These are phyloP conservation scores for Micropterix aruncella DNA, from an alignment of 2,888 invertebrate species.

Conservation along the genomic window DNA sequence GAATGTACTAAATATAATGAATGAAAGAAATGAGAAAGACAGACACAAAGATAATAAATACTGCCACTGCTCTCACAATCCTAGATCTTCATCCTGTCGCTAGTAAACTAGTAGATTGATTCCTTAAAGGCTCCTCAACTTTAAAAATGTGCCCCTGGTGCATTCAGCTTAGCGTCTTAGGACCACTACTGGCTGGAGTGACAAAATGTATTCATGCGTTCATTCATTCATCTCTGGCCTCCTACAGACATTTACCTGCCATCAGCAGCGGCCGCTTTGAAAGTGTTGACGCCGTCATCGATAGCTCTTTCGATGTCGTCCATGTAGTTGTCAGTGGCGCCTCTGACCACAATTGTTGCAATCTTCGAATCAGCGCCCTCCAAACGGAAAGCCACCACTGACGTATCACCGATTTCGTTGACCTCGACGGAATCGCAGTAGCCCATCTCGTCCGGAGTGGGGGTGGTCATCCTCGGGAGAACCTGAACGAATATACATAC, in stretches of 20 bases:
- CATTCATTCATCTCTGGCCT: too few species aligned
- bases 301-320: slow-evolving; percentile 97
- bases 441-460: slow-evolving; percentile 82
- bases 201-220: too few species aligned
- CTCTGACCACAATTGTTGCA: slow-evolving; percentile 87
- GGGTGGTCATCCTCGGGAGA: slow-evolving; percentile 53
- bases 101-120: too few species aligned
- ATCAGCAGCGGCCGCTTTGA: slow-evolving; percentile 78
- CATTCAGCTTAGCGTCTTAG: too few species aligned
- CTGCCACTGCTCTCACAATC: too few species aligned
- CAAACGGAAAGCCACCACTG: slow-evolving; percentile 86
- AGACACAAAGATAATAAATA: too few species aligned
- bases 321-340: slow-evolving; percentile 96
- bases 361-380: slow-evolving; percentile 74
- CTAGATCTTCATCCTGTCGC: too few species aligned
- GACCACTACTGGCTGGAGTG: too few species aligned
- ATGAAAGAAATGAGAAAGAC: too few species aligned
- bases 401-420: slow-evolving; percentile 92
- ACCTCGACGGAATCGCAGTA: slow-evolving; percentile 79
- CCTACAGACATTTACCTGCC: slow-evolving; percentile 38
- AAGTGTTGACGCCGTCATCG: slow-evolving; percentile 98
- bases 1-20: too few species aligned
- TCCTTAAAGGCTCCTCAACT: too few species aligned
- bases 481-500: slow-evolving; percentile 28
- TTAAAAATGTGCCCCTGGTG: too few species aligned